Percentiles rank a stretch among this genome's conserved stretches.
Conservation (phyloP, 2,113 vertebrate species). For the Platichthys flesus region DNA sequence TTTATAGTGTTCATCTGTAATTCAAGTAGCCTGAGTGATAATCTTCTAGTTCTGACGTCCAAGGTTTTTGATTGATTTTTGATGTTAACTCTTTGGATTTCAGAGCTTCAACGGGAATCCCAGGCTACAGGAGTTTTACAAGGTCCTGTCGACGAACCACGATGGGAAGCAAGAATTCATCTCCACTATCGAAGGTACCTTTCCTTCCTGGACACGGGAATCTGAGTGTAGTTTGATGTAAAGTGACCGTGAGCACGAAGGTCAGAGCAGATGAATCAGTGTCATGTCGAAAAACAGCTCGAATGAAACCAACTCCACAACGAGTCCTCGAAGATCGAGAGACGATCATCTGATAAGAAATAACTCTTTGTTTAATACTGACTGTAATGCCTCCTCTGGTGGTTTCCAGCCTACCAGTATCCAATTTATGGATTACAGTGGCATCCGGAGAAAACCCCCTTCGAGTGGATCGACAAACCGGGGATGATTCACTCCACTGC, state of each 20-base stretch:
- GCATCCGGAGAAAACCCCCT: constrained; percentile 95
- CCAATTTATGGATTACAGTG: constrained; percentile 94
- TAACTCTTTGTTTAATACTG: too few relatives aligned
- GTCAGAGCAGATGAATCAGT: too few relatives aligned
- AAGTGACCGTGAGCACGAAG: too few relatives aligned
- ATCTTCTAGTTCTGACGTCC: too few relatives aligned
- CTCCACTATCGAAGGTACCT: constrained; percentile 95
- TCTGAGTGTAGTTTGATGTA: neutral
- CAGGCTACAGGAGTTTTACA: constrained; percentile 88
- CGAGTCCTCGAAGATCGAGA: too few relatives aligned
- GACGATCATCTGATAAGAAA: too few relatives aligned
- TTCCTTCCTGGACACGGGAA: neutral
- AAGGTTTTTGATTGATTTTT: neutral
- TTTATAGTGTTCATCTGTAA: too few relatives aligned
- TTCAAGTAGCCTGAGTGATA: too few relatives aligned
- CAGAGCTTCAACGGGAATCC: constrained; percentile 90
- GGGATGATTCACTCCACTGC: constrained; percentile 86
- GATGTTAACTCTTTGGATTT: neutral
- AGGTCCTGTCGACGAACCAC: constrained; percentile 87
- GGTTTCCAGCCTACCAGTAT: constrained; percentile 83
- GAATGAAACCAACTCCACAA: too few relatives aligned
- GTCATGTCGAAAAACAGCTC: too few relatives aligned
- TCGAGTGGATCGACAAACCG: constrained; percentile 87
- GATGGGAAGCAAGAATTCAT: constrained; percentile 86
- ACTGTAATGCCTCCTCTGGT: neutral